These are phyloP conservation scores for Bos javanicus DNA, from an alignment of 2,113 vertebrate genomes.

Conservation along the genomic window DNA sequence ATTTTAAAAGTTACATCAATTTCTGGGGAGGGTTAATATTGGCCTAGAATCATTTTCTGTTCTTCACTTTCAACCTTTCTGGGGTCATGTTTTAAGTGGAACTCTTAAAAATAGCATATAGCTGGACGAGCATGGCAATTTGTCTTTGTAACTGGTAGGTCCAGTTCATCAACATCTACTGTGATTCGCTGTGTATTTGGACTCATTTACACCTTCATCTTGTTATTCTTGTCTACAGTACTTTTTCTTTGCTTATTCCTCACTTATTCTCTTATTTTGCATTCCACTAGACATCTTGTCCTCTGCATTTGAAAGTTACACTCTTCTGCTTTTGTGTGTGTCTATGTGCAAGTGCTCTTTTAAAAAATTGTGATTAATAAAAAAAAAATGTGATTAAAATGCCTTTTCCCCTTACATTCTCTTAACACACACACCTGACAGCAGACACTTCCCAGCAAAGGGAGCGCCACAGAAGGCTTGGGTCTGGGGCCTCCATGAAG, in stretches of 20 bases:
- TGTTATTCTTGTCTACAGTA: background rate
- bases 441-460: background rate
- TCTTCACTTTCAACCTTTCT: constrained; percentile 20
- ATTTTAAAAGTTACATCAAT: constrained; percentile 12
- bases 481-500: background rate
- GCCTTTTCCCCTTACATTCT: background rate
- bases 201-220: background rate
- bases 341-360: background rate
- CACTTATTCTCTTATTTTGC: background rate
- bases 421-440: background rate
- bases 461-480: background rate
- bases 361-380: background rate
- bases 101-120: constrained; percentile 38
- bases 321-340: background rate
- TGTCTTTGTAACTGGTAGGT: constrained; percentile 14
- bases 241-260: background rate
- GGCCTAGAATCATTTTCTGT: background rate
- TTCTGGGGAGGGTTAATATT: background rate
- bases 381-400: background rate
- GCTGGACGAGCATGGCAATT: background rate
- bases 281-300: background rate
- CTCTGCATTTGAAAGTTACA: constrained; percentile 2
- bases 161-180: background rate
- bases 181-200: background rate
- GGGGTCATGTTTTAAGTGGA: constrained; percentile 20